Evolutionary conservation across 2,797 vertebrate genomes (phyloP), one percentile per base, ranked within the genome.

Genomic region (Leucoraja ocellata): DNA sequence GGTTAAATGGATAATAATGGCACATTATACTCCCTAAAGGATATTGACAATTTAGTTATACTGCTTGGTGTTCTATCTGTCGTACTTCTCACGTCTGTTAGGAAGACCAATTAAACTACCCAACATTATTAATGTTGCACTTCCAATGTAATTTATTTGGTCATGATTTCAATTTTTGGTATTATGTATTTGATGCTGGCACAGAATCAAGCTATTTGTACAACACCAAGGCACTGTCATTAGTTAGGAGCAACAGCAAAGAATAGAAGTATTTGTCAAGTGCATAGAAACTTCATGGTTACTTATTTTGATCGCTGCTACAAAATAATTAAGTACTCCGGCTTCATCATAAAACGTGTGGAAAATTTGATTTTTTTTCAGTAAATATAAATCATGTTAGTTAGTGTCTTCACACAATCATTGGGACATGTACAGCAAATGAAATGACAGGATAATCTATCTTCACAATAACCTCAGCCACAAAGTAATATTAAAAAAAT

Each of bases 111-210:
- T 73, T 73, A 91, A 91, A 23, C 2, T 32, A 73, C 68, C 32
- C 71, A 54, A 92, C 39, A 7, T 54, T 4, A 28, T 58, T 74
- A 92, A 39, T 88, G 68, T 46, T 54, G 25, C 39, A 74, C 6
- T 92, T 92, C 90, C 73, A 76, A 63, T 32, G 58, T 71, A 54
- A 92, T 92, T 23, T 63, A 46, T 76, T 92, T 54, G 68, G 65
- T 32, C 65, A 91, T 39, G 18, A 91, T 91, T 68, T 68, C 65
- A 68, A 68, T 46, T 46, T 46, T 46, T 71, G 39, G 68, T 74
- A 68, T 36, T 76, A 36, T 74, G 25, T 46, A 36, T 13, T 46
- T 68, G 13, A 13, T 63, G n/a, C 63, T 68, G 32, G 76, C 25
- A 5, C 46, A 74, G 8, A 46, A 39, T 25, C 39, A 0, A 21